These are phyloP conservation scores for Vulpes ferrilata DNA, from an alignment of 2,113 vertebrate species.

Conservation along the genomic window DNA sequence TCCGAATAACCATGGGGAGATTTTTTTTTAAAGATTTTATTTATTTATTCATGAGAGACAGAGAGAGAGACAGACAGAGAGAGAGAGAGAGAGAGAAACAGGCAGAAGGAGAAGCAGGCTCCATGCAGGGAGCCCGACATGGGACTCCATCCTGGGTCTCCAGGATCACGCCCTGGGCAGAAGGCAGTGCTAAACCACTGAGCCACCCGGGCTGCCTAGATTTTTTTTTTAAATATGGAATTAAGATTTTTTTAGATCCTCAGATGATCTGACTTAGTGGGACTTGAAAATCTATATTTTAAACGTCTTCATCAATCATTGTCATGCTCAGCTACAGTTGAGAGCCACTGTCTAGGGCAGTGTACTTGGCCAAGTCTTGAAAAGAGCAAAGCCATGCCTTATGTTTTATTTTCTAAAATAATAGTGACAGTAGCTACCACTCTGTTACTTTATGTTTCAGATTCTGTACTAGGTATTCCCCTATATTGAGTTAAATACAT, in stretches of 20 bases:
- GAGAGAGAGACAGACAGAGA: no score
- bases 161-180: no score
- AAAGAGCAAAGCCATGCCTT: neutral
- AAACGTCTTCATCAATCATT: neutral
- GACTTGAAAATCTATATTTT: neutral
- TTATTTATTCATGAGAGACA: no score
- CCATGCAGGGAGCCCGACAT: no score
- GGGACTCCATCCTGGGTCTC: no score
- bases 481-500: neutral
- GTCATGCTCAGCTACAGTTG: neutral
- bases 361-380: neutral
- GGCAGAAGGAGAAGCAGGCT: no score
- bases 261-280: neutral
- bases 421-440: neutral
- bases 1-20: neutral
- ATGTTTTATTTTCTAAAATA: neutral
- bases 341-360: neutral
- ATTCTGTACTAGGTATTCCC: neutral
- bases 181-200: no score
- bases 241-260: neutral
- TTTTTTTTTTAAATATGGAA: neutral
- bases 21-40: neutral
- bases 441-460: neutral
- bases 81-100: no score
- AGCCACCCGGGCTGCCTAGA: no score